Conservation (phyloP, 2,113 vertebrate species). For the Trichechus manatus region DNA sequence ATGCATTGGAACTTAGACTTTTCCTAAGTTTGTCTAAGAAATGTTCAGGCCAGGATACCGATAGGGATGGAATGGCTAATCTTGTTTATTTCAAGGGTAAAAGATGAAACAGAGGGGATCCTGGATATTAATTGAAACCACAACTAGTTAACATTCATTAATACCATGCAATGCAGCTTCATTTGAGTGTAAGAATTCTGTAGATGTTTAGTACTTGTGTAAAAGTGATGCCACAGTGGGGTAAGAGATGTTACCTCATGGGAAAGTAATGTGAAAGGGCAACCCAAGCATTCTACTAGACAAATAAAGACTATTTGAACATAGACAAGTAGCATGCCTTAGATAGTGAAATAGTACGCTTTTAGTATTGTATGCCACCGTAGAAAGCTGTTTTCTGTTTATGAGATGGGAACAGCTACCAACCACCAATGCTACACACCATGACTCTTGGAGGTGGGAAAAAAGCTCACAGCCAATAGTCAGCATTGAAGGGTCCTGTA, state of each 20-base stretch:
- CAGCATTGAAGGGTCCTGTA: neutral
- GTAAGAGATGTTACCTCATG: neutral
- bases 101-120: neutral
- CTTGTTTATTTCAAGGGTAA: neutral
- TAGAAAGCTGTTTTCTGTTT: neutral
- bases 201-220: neutral
- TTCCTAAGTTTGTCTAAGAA: neutral
- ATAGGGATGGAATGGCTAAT: neutral
- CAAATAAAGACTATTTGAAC: neutral
- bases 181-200: neutral
- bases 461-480: neutral
- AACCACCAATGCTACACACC: neutral
- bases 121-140: neutral
- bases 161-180: neutral
- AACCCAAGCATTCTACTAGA: neutral
- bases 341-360: neutral
- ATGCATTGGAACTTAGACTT: neutral
- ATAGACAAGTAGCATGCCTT: neutral
- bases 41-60: neutral
- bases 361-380: neutral
- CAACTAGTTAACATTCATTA: neutral
- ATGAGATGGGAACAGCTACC: neutral
- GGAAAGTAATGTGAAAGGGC: neutral
- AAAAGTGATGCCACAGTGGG: neutral
- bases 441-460: neutral